Percentiles rank a stretch among this genome's conserved stretches.
Evolutionary conservation across 2,113 vertebrate species (phyloP).

Genomic region (Brienomyrus longianalis): DNA sequence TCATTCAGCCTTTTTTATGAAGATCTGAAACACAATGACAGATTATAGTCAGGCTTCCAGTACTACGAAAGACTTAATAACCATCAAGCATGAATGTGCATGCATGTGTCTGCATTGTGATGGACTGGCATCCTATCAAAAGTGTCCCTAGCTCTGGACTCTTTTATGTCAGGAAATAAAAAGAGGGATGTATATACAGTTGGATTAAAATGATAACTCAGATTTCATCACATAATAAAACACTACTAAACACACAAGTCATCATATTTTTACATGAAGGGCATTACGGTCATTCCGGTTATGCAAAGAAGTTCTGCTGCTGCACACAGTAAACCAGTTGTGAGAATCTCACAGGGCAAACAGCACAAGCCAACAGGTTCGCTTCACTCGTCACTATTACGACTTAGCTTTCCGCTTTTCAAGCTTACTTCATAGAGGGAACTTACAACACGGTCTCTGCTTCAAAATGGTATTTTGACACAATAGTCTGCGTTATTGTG

Average conservation of each 20-base stretch:
- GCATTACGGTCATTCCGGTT: not conserved
- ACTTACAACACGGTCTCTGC: not conserved
- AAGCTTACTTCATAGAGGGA: not conserved
- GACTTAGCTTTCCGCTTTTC: not conserved
- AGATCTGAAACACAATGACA: constrained; percentile 66
- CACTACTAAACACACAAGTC: not conserved
- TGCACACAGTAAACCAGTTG: not conserved
- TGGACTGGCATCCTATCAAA: not conserved
- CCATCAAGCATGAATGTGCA: not conserved
- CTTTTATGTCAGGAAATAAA: not conserved
- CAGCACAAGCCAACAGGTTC: not conserved
- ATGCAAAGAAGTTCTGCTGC: not conserved
- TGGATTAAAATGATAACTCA: not conserved
- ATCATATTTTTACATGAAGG: not conserved
- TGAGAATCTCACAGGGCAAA: not conserved
- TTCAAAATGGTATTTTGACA: not conserved
- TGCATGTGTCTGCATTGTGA: not conserved
- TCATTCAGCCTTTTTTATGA: constrained; percentile 88
- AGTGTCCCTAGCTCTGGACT: not conserved
- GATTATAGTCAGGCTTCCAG: not conserved
- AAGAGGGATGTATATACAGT: not conserved
- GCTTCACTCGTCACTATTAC: not conserved
- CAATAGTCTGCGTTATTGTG: not conserved
- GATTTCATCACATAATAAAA: not conserved
- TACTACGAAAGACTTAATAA: not conserved